Percentiles rank a stretch among this genome's conserved stretches.
phyloP scores from a whole-genome alignment of 2,888 invertebrate species.

The Amphiduros pacificus region DNA sequence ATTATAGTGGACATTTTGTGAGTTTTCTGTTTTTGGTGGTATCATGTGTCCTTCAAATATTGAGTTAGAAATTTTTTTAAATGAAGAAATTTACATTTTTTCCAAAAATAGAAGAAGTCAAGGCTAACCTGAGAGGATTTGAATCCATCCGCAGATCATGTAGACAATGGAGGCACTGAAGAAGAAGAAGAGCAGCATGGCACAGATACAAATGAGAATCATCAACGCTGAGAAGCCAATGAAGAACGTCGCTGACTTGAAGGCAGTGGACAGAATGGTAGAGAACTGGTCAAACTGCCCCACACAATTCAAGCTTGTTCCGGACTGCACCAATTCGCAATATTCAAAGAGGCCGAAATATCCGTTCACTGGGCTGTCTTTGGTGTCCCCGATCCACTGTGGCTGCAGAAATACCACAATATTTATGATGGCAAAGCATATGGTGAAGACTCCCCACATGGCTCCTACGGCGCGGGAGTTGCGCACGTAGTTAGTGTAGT shows the following conservation, averaged over 20 bases:
- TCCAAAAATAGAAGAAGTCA: not conserved
- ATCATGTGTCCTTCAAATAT: too few relatives aligned
- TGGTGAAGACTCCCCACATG: constrained; percentile 95
- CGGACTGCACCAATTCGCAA: constrained; percentile 68
- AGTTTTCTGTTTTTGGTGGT: too few relatives aligned
- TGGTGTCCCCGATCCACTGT: constrained; percentile 61
- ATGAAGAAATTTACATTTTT: not conserved
- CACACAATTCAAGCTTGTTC: constrained; percentile 69
- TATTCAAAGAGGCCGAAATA: constrained; percentile 91
- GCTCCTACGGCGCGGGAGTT: constrained; percentile 81
- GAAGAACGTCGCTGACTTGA: constrained; percentile 83
- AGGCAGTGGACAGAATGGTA: constrained; percentile 80
- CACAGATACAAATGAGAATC: constrained; percentile 83
- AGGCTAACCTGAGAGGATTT: constrained; percentile 86
- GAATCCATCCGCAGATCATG: constrained; percentile 92
- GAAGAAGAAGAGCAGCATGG: constrained; percentile 88
- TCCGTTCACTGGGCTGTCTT: constrained; percentile 77
- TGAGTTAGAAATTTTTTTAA: too few relatives aligned
- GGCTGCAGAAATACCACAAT: constrained; percentile 94
- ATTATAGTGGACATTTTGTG: too few relatives aligned
- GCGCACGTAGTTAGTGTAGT: constrained; percentile 54
- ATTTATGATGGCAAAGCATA: constrained; percentile 94
- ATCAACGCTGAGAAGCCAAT: constrained; percentile 81
- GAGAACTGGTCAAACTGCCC: constrained; percentile 74
- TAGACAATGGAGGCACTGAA: constrained; percentile 89